A percentile compares a stretch with the other conserved stretches of the same genome.
Conservation (phyloP, 1,140 invertebrate genomes). For the Zaprionus gabonicus region DNA sequence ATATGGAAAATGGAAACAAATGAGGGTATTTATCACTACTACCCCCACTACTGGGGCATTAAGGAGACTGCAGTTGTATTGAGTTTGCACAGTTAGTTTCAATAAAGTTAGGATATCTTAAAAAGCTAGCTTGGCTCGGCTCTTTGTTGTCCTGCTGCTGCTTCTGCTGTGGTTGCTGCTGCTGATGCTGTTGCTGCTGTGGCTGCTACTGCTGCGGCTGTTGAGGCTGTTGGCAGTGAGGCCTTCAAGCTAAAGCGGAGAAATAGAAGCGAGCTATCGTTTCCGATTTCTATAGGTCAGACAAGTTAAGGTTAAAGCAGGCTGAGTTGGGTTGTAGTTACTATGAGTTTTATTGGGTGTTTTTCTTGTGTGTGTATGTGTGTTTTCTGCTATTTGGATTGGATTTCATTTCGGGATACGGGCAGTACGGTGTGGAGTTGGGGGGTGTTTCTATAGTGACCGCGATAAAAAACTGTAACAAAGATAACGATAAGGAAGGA, state of each 20-base stretch:
- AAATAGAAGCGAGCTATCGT: conserved; percentile 30
- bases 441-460: conserved; percentile 6
- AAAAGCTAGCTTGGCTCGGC: conserved; percentile 49
- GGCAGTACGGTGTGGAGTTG: conserved; percentile 4
- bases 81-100: conserved; percentile 40
- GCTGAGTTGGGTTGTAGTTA: conserved; percentile 23
- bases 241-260: conserved; percentile 48
- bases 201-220: conserved; percentile 38
- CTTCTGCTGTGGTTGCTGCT: conserved; percentile 18
- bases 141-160: conserved; percentile 66
- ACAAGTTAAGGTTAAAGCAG: conserved; percentile 8
- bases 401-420: conserved; percentile 11
- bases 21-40: conserved; percentile 4
- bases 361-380: conserved; percentile 34
- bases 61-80: not conserved
- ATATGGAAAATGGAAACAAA: not conserved
- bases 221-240: conserved; percentile 48
- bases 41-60: not conserved
- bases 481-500: conserved; percentile 52
- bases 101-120: conserved; percentile 16
- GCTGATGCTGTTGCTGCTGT: conserved; percentile 36
- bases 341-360: conserved; percentile 18
- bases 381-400: conserved; percentile 23
- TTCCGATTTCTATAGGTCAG: conserved; percentile 11
- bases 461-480: conserved; percentile 14